Evolutionary conservation across 2,113 vertebrate genomes (phyloP).

Genomic region (Benitochromis conjunctus): DNA sequence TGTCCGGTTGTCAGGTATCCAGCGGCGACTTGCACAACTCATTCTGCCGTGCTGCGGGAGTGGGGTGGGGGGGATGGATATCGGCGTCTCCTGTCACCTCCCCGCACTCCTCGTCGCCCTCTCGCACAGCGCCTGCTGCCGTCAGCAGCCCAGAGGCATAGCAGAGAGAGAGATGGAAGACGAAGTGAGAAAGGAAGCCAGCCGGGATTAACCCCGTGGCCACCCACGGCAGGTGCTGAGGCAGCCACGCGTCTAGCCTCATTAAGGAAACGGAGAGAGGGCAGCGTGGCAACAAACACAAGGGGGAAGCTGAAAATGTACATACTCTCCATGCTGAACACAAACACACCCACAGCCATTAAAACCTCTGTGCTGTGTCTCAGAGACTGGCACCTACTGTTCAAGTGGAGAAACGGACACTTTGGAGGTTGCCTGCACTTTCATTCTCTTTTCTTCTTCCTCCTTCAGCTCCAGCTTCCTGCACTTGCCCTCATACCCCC

Average conservation of each 20-base stretch:
- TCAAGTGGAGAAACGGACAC: background rate
- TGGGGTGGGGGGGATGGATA: constrained; percentile 60
- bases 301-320: constrained; percentile 32
- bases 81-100: constrained; percentile 71
- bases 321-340: constrained; percentile 35
- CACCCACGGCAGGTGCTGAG: constrained; percentile 68
- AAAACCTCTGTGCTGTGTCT: background rate
- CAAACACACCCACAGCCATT: constrained; percentile 39
- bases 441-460: background rate
- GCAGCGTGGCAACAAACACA: constrained; percentile 61
- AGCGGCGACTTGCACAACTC: constrained; percentile 72
- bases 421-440: background rate
- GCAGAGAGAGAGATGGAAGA: constrained; percentile 37
- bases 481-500: background rate
- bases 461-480: background rate
- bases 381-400: constrained; percentile 17
- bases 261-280: constrained; percentile 66
- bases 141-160: constrained; percentile 72
- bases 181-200: constrained; percentile 37
- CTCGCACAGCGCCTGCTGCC: constrained; percentile 60
- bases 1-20: constrained; percentile 74
- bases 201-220: constrained; percentile 71
- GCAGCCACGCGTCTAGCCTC: constrained; percentile 68
- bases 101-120: constrained; percentile 47
- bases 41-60: constrained; percentile 64